These are phyloP conservation scores for Myotis pilosus DNA, from an alignment of 2,797 vertebrate species.

Conservation along the genomic window DNA sequence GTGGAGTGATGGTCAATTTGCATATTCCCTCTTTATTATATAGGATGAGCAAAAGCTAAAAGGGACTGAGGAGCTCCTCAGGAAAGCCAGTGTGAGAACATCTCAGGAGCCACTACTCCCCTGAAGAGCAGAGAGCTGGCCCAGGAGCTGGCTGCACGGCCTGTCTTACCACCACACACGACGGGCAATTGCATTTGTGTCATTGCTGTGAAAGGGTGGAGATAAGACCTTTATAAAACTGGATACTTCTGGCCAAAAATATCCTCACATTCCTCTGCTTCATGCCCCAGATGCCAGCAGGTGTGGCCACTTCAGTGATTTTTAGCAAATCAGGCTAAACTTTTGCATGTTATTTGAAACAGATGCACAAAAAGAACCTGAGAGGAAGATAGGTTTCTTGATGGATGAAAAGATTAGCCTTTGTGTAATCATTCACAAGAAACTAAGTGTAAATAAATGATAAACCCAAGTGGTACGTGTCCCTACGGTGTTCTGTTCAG, in stretches of 20 bases:
- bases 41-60: not conserved
- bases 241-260: not conserved
- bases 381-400: not conserved
- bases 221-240: not conserved
- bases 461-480: not conserved
- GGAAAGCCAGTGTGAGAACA: not conserved
- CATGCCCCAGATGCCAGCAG: not conserved
- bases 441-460: conserved; percentile 1
- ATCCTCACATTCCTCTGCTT: not conserved
- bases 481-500: not conserved
- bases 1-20: too few species aligned
- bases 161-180: not conserved
- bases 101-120: not conserved
- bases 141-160: not conserved
- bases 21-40: too few species aligned
- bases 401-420: conserved; percentile 23
- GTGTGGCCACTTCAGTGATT: not conserved
- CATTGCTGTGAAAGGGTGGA: not conserved
- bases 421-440: not conserved
- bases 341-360: conserved; percentile 35
- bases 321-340: not conserved
- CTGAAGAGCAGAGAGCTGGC: not conserved
- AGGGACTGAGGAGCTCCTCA: not conserved
- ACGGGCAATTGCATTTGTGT: not conserved
- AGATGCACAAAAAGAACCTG: not conserved